Evolutionary conservation across 2,888 invertebrate species (phyloP), one percentile per base, ranked within the genome.

Genomic region (Teleogryllus oceanicus): DNA sequence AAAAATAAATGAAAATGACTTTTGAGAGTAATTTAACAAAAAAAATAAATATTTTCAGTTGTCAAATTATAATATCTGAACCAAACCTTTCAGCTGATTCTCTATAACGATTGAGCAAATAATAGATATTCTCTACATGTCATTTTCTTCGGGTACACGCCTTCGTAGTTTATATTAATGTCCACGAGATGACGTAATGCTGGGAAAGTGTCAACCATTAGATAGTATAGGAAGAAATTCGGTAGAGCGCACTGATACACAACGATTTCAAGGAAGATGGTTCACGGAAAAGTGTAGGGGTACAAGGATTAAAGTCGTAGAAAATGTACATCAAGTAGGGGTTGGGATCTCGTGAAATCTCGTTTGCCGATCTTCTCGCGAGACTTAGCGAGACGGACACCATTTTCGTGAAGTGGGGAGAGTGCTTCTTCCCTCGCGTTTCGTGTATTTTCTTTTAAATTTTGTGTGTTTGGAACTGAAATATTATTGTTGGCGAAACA

Each of bases 331-430:
- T 62, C 62, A 62, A 62, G 62, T 62, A 18, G 62, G 62, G 62
- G 62, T 62, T 62, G 62, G 62, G 62, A 62, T 83, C 82, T 83
- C 83, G 82, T 80, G 78, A 81, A 83, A 80, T 82, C 82, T 83
- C 82, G 82, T 81, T 81, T 82, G 81, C 80, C 80, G 81, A 81
- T 81, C 80, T 79, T 79, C 76, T 80, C 78, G 80, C 82, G 82
- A 82, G 82, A 81, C 81, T 81, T 81, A 76, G 80, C 83, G 82
- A 83, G 82, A 82, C 80, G 82, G 83, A 80, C 82, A 80, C 83
- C 83, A 83, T 83, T 82, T 83, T 83, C 80, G 81, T 83, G 80
- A 82, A 83, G 82, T 82, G 82, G 82, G 82, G 82, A 83, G 81
- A 81, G 81, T 80, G 79, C 80, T 82, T 80, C 80, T 82, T 82